A percentile compares a stretch with the other conserved stretches of the same genome.
Conservation (phyloP, 1,140 invertebrate genomes). For the Drusus annulatus region DNA sequence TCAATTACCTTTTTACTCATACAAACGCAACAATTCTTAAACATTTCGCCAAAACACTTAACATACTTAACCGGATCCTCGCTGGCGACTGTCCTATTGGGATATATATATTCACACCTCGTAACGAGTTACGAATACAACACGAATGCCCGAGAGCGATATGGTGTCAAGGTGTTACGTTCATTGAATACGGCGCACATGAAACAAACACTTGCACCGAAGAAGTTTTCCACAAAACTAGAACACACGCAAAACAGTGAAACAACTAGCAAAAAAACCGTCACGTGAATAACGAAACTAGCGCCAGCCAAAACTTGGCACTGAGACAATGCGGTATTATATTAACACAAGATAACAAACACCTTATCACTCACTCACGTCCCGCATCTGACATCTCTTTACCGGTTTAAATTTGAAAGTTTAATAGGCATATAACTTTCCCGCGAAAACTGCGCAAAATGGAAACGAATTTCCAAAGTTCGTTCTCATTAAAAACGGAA, state of each 20-base stretch:
- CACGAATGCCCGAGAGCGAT: neutral
- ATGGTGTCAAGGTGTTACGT: neutral
- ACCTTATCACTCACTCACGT: neutral
- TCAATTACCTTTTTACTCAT: constrained; percentile 69
- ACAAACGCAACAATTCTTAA: constrained; percentile 71
- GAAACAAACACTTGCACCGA: neutral
- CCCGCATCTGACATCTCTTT: too few relatives aligned
- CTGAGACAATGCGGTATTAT: neutral
- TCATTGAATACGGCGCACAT: neutral
- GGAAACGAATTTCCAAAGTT: neutral
- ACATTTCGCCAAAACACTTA: constrained; percentile 62
- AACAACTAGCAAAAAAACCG: constrained; percentile 21
- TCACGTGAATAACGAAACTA: constrained; percentile 34
- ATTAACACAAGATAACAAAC: neutral
- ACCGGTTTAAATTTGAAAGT: too few relatives aligned
- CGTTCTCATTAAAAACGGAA: neutral
- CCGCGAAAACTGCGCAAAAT: too few relatives aligned
- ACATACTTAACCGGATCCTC: constrained; percentile 19
- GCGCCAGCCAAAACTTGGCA: constrained; percentile 25
- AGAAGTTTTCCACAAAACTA: neutral
- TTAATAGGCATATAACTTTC: too few relatives aligned
- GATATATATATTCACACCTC: neutral
- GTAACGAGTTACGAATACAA: neutral
- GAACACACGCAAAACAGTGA: neutral
- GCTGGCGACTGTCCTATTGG: neutral